Base-by-base conservation (phyloP, 2,797 vertebrate species). In the Loriculus beryllinus region DNA sequence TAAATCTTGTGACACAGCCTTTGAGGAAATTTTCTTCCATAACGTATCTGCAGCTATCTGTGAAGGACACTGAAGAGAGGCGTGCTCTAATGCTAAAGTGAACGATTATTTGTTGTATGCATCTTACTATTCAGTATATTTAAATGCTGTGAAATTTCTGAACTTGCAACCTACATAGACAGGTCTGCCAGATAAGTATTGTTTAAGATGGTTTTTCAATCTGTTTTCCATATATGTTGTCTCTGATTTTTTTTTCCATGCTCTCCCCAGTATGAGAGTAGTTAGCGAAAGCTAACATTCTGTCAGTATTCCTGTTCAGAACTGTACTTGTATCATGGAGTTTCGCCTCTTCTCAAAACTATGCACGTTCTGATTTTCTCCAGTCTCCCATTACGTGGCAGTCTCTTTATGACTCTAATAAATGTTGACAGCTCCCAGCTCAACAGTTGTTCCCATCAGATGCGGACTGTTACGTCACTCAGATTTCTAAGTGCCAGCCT, bases 361-460 rank as follows among this genome's bases (percentile, higher is more conserved):
- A 0, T 51, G 15, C 33, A 39, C 56, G 28, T 54, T 68, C 43
- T 85, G 54, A 64, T 71, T 48, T 87, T 77, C 62, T 68, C 31
- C 35, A 3, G 26, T 92, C 54, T 79, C n/a, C 10, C 3, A 1
- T 76, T 72, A 28, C 3, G 8, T 75, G 57, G 20, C 54, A 16
- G 10, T 88, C 14, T 86, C 42, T 90, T 95, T 93, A 59, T 86
- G 40, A 59, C 26, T 87, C 0, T 92, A 87, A 91, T 83, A 88
- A 81, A 86, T 57, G 72, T 59, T 93, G 85, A 48, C 87, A 93
- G 15, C 54, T 93, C 69, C 72, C 69, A 76, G 42, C 52, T 71
- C 91, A 88, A 43, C 69, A 82, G 54, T 83, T 95, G 67, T 45
- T 96, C 71, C 88, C 56, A 77, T 93, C 63, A 49, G 82, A 64